Conservation (phyloP, 2,113 vertebrate species). For the Plestiodon gilberti region DNA sequence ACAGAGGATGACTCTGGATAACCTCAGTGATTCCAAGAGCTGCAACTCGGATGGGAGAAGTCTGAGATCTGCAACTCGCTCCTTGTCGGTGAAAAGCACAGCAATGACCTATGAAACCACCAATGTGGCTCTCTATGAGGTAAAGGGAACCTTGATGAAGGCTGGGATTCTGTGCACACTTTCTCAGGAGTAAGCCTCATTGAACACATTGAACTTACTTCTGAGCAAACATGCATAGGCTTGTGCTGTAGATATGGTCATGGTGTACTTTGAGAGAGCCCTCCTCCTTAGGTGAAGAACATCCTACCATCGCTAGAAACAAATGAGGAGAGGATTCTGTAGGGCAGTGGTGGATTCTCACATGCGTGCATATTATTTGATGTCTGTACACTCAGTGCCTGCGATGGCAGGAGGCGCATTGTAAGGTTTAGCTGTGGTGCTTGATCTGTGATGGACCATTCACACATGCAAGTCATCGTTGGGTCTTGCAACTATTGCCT, state of each 20-base stretch:
- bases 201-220: too few relatives aligned
- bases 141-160: slow-evolving; percentile 30
- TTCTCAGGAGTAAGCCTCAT: too few relatives aligned
- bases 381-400: too few relatives aligned
- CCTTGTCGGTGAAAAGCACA: slow-evolving; percentile 80
- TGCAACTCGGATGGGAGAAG: slow-evolving; percentile 71
- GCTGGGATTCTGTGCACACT: too few relatives aligned
- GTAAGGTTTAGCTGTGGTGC: not conserved
- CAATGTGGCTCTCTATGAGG: slow-evolving; percentile 87
- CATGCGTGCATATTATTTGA: too few relatives aligned
- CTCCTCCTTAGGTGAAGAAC: not conserved
- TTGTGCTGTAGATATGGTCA: not conserved
- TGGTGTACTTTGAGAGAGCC: rapidly evolving
- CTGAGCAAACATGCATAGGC: too few relatives aligned
- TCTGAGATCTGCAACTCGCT: slow-evolving; percentile 70
- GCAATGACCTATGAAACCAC: slow-evolving; percentile 78
- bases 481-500: not conserved
- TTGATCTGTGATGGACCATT: not conserved
- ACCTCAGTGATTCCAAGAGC: slow-evolving; percentile 81
- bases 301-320: too few relatives aligned
- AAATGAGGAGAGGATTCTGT: not conserved
- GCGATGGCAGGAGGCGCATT: too few relatives aligned
- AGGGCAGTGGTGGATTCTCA: not conserved
- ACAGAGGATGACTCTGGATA: slow-evolving; percentile 85
- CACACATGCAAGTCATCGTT: not conserved